Evolutionary conservation across 2,113 vertebrate species (phyloP), one percentile per base, ranked within the genome.

Genomic region (Pedionomus torquatus): DNA sequence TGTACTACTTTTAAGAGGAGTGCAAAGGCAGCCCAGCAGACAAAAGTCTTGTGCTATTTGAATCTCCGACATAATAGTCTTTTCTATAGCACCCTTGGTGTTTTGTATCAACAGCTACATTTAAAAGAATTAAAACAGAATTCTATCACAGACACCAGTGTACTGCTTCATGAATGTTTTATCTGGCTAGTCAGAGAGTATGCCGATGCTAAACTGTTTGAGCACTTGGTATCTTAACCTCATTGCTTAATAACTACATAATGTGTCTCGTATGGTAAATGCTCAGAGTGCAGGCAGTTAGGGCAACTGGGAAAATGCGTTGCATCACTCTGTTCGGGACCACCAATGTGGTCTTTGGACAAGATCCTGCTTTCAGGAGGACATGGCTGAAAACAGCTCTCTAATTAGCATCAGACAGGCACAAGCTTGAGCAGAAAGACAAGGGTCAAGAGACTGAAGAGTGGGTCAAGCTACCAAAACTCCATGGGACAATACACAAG

Each of bases 401-500:
- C 97, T 98, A 98, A 98, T 98, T 98, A 98, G 98, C 98, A 98
- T 98, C 95, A 98, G 97, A 98, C 98, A 98, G 97, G 97, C 95
- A 95, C 92, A 95, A 93, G 93, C 93, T 89, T 87, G 95, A 98
- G 97, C 80, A 97, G 95, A 97, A 97, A 96, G 96, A 96, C 81
- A 78, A 96, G 97, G 98, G 98, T 98, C 98, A 98, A 69, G 93
- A 95, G 81, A 97, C 96, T 95, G 94, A 98, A 97, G 97, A 91
- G 89, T 18, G 11, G 98, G 97, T 98, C 97, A 98, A 95, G 93
- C 95, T 96, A 96, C 96, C 97, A 92, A 93, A 97, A 95, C 66
- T 93, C 88, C 44, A 8, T 3, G 54, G 63, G 83, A 98, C 97
- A 98, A 98, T 96, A 94, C 89, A 84, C 82, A 93, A 91, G 85